These are phyloP conservation scores for Saccostrea echinata DNA, from an alignment of 1,140 invertebrate species.

Conservation along the genomic window DNA sequence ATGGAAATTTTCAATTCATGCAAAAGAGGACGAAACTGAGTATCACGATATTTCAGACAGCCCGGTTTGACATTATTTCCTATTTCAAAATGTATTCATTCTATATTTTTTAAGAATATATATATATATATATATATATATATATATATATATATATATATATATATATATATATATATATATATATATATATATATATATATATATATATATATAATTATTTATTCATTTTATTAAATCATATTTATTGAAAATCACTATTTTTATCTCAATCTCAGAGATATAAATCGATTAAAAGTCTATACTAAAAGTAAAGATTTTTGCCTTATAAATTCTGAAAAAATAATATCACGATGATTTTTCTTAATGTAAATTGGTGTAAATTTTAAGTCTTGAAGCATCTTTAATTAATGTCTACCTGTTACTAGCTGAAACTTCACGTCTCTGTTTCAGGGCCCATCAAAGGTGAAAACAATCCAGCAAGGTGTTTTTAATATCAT, in stretches of 20 bases:
- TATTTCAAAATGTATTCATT: no score
- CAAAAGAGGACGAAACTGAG: neutral
- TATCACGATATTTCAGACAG: neutral
- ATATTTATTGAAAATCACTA: neutral
- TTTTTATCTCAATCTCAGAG: neutral
- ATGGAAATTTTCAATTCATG: neutral
- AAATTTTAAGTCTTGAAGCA: neutral
- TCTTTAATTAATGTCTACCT: neutral
- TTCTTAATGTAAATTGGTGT: neutral
- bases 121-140: no score
- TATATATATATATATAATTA: no score
- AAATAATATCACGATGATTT: neutral
- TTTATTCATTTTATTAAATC: no score
- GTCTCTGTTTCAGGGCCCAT: neutral
- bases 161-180: no score
- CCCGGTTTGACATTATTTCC: neutral
- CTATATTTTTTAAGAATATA: no score
- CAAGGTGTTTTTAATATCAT: no score
- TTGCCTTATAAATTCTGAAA: neutral
- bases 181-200: no score
- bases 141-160: no score
- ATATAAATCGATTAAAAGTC: no score
- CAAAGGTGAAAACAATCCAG: neutral
- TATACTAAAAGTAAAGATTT: no score
- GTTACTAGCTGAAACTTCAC: neutral